Base-by-base conservation (phyloP, 2,888 invertebrate species). In the Alloplasta piceator region DNA sequence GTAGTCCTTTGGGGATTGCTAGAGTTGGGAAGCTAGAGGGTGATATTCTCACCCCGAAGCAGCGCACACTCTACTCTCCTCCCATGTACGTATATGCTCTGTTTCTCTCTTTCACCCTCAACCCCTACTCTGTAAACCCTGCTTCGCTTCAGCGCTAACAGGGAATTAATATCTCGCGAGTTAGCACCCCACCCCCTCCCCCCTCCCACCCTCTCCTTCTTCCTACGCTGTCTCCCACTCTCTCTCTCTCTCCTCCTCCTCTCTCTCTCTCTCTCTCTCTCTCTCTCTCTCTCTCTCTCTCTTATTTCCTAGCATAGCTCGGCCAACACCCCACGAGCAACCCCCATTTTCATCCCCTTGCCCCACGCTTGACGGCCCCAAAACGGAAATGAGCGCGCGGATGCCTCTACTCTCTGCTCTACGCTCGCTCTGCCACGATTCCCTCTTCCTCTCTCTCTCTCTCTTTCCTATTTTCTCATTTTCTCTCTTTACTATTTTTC, bases 101-200 rank as follows among this genome's bases (percentile, higher is more conserved):
- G 84, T 83, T 82, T 85, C 85, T 86, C 85, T 85, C 86, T 86
- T 85, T 85, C 87, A 87, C 89, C 89, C 89, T 90, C 89, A 88
- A 89, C 89, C 90, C 26, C 26, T 26, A 87, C 86, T 88, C 86
- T 88, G 86, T 85, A 89, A 89, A 87, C 90, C 90, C 90, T 89
- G 89, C 70, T 82, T 80, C 83, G 83, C 83, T 82, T 75, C 89
- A 89, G 89, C 90, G 90, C 91, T 91, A 92, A 92, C 92, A 91
- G 91, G 90, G 91, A 92, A 92, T 92, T 92, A 92, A 92, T 92
- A 92, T 92, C 91, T 92, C 92, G 92, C 92, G 92, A 92, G 92
- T 92, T 92, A 92, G 90, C 88, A 80, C 82, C 83, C 85, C 78
- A 88, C 81, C 85, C 86, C 86, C 84, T 2, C 26, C 3, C 26